These are phyloP conservation scores for Chrysaora quinquecirrha DNA, from an alignment of 30 jellyfish, hydroid and myxozoan genomes.

Conservation along the genomic window DNA sequence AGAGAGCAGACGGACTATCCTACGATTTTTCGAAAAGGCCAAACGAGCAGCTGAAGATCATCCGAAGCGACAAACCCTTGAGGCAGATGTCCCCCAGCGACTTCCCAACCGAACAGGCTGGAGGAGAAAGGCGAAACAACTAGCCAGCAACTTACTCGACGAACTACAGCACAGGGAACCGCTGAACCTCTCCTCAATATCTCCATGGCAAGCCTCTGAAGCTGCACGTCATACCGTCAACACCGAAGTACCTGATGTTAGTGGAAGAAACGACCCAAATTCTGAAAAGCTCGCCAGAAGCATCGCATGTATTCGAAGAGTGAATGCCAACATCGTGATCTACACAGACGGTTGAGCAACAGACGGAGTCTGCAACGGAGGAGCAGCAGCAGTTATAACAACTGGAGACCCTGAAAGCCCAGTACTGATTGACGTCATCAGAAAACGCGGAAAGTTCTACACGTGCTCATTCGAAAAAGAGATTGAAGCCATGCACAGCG, in stretches of 20 bases:
- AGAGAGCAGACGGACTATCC: not conserved
- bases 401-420: constrained; percentile 36
- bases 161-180: constrained; percentile 8
- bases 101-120: constrained; percentile 12
- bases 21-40: constrained; percentile 12
- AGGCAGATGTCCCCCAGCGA: not conserved
- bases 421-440: constrained; percentile 18
- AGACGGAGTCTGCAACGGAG: constrained; percentile 22
- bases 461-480: constrained; percentile 39
- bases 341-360: constrained; percentile 54
- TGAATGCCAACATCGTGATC: constrained; percentile 11
- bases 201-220: constrained; percentile 6
- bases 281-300: not conserved
- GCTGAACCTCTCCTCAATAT: not conserved
- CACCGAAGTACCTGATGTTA: not conserved
- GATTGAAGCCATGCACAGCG: constrained; percentile 12
- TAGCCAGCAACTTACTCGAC: constrained; percentile 1
- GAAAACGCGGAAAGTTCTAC: not conserved
- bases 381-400: constrained; percentile 39
- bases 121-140: no score
- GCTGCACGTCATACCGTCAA: not conserved
- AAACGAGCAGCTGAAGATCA: constrained; percentile 15
- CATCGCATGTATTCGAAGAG: not conserved
- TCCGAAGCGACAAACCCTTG: not conserved
- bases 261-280: not conserved